A percentile compares a stretch with the other conserved stretches of the same genome.
Evolutionary conservation across 92 coral and sea anemone species (phyloP).

Genomic region (Phenganax marumi): DNA sequence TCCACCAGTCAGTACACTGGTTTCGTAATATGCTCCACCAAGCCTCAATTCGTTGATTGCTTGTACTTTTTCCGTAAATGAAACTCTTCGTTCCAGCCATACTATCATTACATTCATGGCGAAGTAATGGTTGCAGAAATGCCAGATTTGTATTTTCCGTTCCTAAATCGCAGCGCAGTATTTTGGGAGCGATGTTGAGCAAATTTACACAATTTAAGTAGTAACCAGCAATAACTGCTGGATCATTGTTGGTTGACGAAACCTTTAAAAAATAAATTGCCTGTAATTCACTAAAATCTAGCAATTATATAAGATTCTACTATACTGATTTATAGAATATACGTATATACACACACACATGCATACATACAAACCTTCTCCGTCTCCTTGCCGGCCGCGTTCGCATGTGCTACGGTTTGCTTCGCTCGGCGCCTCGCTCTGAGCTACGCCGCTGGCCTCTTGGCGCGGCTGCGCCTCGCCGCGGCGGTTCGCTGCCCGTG

Average conservation of each 20-base stretch:
- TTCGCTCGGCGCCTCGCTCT: no score
- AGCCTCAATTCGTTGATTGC: constrained; percentile 34
- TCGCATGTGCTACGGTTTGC: no score
- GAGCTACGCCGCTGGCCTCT: no score
- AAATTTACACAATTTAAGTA: constrained; percentile 31
- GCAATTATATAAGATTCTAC: no score
- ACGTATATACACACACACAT: no score
- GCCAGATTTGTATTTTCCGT: constrained; percentile 39
- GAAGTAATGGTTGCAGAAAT: constrained; percentile 38
- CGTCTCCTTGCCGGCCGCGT: no score
- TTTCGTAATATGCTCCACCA: constrained; percentile 28
- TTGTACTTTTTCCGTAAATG: constrained; percentile 40
- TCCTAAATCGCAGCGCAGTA: constrained; percentile 41
- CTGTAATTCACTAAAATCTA: no score
- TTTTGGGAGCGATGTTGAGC: constrained; percentile 1
- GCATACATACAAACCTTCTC: no score
- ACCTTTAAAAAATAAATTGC: neutral
- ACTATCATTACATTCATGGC: constrained; percentile 10
- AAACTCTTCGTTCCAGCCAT: constrained; percentile 35
- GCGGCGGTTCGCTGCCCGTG: no score
- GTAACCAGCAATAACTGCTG: constrained; percentile 30
- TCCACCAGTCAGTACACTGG: constrained; percentile 44
- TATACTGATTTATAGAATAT: no score
- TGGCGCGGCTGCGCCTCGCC: no score
- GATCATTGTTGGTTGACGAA: constrained; percentile 37